phyloP scores from a whole-genome alignment of 2,888 invertebrate species.

The Dynastes maya region DNA sequence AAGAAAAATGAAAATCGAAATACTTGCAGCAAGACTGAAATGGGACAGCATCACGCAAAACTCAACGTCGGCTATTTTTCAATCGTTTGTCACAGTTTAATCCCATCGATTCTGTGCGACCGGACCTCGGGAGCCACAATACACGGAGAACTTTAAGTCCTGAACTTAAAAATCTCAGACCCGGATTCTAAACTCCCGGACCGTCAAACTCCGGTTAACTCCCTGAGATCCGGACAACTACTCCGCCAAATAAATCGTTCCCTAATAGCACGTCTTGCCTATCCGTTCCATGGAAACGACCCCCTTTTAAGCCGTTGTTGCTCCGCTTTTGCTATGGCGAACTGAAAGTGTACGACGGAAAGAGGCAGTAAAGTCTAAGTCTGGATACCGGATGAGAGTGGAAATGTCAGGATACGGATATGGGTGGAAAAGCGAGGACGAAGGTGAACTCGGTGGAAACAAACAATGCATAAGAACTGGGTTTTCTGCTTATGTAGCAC shows the following conservation, averaged over 20 bases:
- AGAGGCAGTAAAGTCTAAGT: slow-evolving; percentile 14
- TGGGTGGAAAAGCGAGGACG: background rate
- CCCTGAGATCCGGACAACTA: slow-evolving; percentile 18
- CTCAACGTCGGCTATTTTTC: slow-evolving; percentile 30
- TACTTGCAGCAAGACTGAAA: background rate
- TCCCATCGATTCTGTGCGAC: slow-evolving; percentile 37
- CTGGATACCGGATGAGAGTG: slow-evolving; percentile 12
- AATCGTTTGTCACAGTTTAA: slow-evolving; percentile 37
- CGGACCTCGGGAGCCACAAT: slow-evolving; percentile 7
- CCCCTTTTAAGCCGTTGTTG: slow-evolving; percentile 30
- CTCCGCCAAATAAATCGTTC: slow-evolving; percentile 33
- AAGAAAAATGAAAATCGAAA: background rate
- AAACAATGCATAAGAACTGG: slow-evolving; percentile 47
- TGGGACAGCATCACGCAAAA: slow-evolving; percentile 2
- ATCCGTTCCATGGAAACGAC: slow-evolving; percentile 5
- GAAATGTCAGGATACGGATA: slow-evolving; percentile 5
- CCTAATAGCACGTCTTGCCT: slow-evolving; percentile 31
- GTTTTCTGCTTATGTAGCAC: slow-evolving; percentile 43
- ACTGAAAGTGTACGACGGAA: slow-evolving; percentile 20
- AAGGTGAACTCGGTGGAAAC: slow-evolving; percentile 27
- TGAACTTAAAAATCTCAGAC: slow-evolving; percentile 37
- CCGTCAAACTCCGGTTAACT: slow-evolving; percentile 24
- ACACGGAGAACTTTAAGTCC: slow-evolving; percentile 26
- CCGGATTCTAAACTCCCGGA: slow-evolving; percentile 34
- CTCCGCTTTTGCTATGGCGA: slow-evolving; percentile 1